phyloP scores from a whole-genome alignment of 2,113 vertebrate genomes.

The Carettochelys insculpta region DNA sequence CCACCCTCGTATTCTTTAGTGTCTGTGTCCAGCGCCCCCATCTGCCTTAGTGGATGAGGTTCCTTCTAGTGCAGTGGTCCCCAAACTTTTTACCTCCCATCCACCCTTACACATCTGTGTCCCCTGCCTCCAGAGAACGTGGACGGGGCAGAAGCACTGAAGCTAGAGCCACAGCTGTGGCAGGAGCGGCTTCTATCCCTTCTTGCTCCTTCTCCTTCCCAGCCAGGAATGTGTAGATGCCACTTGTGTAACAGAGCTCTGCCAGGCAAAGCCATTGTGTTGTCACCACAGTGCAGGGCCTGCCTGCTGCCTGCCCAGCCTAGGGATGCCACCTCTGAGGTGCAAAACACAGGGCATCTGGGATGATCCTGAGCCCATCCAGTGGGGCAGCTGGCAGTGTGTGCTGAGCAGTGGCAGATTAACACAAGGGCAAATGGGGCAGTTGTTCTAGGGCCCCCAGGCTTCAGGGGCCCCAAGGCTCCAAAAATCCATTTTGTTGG shows the following conservation, averaged over 20 bases:
- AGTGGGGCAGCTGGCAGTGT: neutral
- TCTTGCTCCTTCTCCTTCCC: constrained; percentile 16
- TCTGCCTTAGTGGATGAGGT: neutral
- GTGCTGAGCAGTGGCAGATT: no score
- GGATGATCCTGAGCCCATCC: neutral
- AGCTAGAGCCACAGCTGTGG: no score
- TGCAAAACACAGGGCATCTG: neutral
- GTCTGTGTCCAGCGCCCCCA: fast-evolving
- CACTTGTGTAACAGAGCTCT: neutral
- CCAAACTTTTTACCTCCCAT: no score
- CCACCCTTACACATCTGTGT: no score
- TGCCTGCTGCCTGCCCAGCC: neutral
- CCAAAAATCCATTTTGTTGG: no score
- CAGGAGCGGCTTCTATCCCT: neutral
- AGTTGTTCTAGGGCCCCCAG: no score
- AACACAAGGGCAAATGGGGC: no score
- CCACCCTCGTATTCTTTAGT: neutral
- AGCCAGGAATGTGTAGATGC: neutral
- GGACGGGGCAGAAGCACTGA: no score
- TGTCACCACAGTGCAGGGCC: neutral
- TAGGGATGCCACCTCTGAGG: neutral
- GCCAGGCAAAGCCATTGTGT: neutral
- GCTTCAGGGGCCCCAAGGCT: no score
- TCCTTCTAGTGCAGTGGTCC: constrained; percentile 3
- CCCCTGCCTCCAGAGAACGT: no score